Conservation (phyloP, 2,797 vertebrate species). For the Acipenser transmontanus region DNA sequence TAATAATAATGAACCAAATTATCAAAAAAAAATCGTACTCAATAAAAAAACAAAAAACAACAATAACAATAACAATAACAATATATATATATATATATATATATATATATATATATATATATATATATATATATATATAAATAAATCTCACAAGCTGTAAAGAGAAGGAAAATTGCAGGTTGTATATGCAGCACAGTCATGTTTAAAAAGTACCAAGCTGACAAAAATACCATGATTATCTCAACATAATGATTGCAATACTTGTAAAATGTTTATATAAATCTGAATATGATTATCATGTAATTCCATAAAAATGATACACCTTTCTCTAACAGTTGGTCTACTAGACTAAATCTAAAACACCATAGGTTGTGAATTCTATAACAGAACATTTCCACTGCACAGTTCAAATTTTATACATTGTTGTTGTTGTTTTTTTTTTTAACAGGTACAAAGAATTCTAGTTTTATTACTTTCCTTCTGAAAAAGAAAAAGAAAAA, state of each 20-base stretch:
- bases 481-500: constrained; percentile 74
- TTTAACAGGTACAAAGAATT: constrained; percentile 77
- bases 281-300: constrained; percentile 79
- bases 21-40: too few species aligned
- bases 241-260: constrained; percentile 80
- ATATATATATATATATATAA: background rate
- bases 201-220: constrained; percentile 78
- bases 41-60: background rate
- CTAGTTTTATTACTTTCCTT: constrained; percentile 78
- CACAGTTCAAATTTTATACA: constrained; percentile 90
- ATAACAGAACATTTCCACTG: constrained; percentile 88
- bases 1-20: constrained; percentile 26
- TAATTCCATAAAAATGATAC: constrained; percentile 85
- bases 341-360: constrained; percentile 89
- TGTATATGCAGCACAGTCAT: constrained; percentile 71
- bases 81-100: too few species aligned
- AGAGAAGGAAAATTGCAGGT: constrained; percentile 77
- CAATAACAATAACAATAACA: background rate
- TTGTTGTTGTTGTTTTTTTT: constrained; percentile 46
- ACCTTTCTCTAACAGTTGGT: constrained; percentile 79
- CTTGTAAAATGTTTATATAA: constrained; percentile 89
- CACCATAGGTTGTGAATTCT: constrained; percentile 81
- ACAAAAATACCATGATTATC: constrained; percentile 76
- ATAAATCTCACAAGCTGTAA: constrained; percentile 42
- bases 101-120: background rate